Evolutionary conservation across 2,888 invertebrate genomes (phyloP).

Genomic region (Smittia aterrima): DNA sequence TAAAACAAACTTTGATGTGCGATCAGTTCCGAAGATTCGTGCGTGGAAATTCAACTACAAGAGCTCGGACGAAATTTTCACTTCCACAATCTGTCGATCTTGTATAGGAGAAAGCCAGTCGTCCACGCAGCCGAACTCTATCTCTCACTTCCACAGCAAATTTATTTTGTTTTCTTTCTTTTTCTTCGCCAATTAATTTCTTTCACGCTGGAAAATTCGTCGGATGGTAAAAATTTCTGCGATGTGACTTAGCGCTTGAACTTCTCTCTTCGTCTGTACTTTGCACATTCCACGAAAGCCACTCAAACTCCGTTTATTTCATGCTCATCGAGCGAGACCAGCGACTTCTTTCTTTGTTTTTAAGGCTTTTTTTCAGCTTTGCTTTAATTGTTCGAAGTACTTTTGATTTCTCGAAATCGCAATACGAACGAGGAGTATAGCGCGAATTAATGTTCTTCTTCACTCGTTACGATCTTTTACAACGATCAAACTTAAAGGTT

Average conservation of each 20-base stretch:
- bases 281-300: not conserved
- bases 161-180: not conserved
- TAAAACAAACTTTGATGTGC: not conserved
- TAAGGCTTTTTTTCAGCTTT: not conserved
- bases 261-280: not conserved
- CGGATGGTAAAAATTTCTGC: not conserved
- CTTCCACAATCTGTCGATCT: not conserved
- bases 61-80: not conserved
- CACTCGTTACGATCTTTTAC: not conserved
- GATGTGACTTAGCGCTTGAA: not conserved
- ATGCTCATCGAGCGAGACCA: constrained; percentile 36
- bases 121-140: not conserved
- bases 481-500: not conserved
- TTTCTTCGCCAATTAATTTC: not conserved
- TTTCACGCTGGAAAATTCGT: not conserved
- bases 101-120: not conserved
- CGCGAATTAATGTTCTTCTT: constrained; percentile 32
- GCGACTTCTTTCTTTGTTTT: constrained; percentile 37
- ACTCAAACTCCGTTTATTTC: constrained; percentile 35
- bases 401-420: constrained; percentile 38
- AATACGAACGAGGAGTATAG: not conserved
- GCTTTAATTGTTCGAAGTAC: constrained; percentile 32
- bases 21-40: not conserved
- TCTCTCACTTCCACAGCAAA: too few relatives aligned
- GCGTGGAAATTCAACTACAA: not conserved